phyloP scores from a whole-genome alignment of 2,797 vertebrate species.

The Coccyzus lansbergi region DNA sequence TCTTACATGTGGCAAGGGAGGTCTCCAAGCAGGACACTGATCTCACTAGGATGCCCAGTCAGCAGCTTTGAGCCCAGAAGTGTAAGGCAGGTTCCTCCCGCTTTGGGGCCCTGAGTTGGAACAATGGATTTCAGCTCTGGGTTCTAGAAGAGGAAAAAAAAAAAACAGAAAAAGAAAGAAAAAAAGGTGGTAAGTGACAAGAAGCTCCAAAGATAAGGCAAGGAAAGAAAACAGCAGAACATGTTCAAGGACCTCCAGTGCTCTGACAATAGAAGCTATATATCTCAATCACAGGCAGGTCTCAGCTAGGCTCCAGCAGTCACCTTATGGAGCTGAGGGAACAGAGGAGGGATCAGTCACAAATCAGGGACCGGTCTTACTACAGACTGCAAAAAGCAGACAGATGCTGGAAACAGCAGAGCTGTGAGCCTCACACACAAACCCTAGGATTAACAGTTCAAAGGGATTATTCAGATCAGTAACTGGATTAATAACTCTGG shows the following conservation, averaged over 20 bases:
- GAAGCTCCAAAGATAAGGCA: neutral
- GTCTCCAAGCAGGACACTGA: conserved; percentile 86
- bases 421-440: neutral
- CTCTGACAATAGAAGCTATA: neutral
- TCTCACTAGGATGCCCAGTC: conserved; percentile 86
- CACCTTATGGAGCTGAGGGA: neutral
- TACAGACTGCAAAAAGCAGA: neutral
- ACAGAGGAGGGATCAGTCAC: neutral
- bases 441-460: conserved; percentile 16
- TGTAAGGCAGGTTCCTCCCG: conserved; percentile 89
- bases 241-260: neutral
- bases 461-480: conserved; percentile 40
- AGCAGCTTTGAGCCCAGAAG: conserved; percentile 87
- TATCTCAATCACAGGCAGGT: neutral
- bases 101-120: conserved; percentile 89
- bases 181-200: neutral
- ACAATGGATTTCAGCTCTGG: conserved; percentile 86
- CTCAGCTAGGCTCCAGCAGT: neutral
- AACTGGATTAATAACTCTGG: conserved; percentile 48
- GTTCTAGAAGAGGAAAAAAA: conserved; percentile 76
- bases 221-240: neutral
- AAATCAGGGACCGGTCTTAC: fast-evolving
- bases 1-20: conserved; percentile 90
- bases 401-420: neutral
- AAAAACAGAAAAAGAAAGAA: too few relatives aligned